Evolutionary conservation across 2,888 invertebrate species (phyloP).

Genomic region (Teleogryllus oceanicus): DNA sequence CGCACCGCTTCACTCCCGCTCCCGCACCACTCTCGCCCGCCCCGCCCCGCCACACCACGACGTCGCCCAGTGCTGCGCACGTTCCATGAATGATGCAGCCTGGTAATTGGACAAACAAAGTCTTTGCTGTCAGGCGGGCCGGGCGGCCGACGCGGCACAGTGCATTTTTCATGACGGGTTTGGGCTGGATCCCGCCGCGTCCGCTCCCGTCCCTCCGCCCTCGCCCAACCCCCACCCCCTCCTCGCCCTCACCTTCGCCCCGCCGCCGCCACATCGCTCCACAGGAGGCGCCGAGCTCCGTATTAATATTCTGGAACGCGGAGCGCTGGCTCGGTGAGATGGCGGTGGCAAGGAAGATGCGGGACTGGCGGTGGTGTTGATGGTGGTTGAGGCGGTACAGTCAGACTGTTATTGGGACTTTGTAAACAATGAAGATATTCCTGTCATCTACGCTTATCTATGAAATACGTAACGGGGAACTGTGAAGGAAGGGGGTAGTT

Average conservation of each 20-base stretch:
- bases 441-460: too few species aligned
- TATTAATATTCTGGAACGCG: slow-evolving; percentile 35
- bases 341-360: too few species aligned
- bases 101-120: slow-evolving; percentile 38
- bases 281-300: slow-evolving; percentile 27
- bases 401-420: too few species aligned
- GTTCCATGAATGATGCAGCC: slow-evolving; percentile 35
- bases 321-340: background rate
- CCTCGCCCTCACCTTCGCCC: background rate
- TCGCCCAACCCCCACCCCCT: too few species aligned
- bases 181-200: background rate
- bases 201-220: background rate
- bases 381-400: too few species aligned
- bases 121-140: slow-evolving; percentile 35
- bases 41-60: background rate
- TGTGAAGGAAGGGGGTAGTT: too few species aligned
- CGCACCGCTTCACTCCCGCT: too few species aligned
- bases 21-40: too few species aligned
- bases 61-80: background rate
- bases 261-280: slow-evolving; percentile 24
- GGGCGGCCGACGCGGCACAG: slow-evolving; percentile 27
- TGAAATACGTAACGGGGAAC: too few species aligned
- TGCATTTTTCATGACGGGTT: slow-evolving; percentile 35
- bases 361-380: too few species aligned
- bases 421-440: too few species aligned